A percentile compares a stretch with the other conserved stretches of the same genome.
Evolutionary conservation across 2,888 invertebrate genomes (phyloP).

Genomic region (Phengaris arion): DNA sequence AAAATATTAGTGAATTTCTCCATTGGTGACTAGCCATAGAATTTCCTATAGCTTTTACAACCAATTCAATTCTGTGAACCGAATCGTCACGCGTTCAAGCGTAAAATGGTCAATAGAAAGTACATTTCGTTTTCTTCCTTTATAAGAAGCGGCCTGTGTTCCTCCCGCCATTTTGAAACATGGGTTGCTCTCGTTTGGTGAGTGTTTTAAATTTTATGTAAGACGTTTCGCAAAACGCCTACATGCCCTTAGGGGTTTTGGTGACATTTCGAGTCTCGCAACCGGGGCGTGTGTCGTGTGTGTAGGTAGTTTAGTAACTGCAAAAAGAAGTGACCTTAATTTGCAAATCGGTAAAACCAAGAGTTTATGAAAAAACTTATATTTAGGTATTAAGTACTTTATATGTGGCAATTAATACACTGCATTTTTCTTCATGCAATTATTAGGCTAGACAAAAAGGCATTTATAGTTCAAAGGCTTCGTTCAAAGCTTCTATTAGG

Average conservation of each 20-base stretch:
- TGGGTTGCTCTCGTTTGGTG: conserved; percentile 60
- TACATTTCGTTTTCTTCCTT: conserved; percentile 70
- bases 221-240: conserved; percentile 34
- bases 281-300: neutral
- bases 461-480: no score
- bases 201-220: conserved; percentile 45
- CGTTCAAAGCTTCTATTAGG: no score
- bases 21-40: no score
- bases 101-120: conserved; percentile 67
- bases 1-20: no score
- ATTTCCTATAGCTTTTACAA: conserved; percentile 13
- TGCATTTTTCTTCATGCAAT: no score
- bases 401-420: no score
- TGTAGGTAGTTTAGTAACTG: neutral
- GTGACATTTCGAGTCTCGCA: conserved; percentile 18
- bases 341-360: no score
- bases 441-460: no score
- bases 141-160: conserved; percentile 62
- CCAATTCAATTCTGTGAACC: conserved; percentile 31
- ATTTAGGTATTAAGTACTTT: no score
- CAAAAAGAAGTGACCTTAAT: no score
- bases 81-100: conserved; percentile 49
- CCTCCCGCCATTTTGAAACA: conserved; percentile 55
- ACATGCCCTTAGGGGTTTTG: conserved; percentile 28
- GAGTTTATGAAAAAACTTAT: no score